Conservation (phyloP, 2,113 vertebrate genomes). For the Mobula birostris region DNA sequence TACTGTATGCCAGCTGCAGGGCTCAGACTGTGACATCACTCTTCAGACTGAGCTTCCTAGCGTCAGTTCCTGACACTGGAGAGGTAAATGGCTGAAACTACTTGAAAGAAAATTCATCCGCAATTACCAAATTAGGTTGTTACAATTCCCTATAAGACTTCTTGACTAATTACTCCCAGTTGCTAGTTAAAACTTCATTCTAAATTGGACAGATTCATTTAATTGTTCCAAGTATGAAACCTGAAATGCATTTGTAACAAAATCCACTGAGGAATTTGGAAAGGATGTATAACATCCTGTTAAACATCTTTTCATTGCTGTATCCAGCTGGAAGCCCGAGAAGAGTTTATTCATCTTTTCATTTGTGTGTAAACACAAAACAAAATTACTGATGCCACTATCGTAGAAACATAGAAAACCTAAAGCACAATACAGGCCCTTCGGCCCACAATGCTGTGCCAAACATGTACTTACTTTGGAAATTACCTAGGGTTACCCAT, state of each 20-base stretch:
- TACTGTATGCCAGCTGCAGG: neutral
- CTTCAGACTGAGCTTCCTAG: neutral
- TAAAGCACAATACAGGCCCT: no score
- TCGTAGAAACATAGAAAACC: neutral
- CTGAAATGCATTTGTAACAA: constrained; percentile 13
- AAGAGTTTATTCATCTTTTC: no score
- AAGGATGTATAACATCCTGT: neutral
- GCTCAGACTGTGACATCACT: neutral
- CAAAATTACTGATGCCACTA: neutral
- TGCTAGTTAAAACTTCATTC: neutral
- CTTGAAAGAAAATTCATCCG: neutral
- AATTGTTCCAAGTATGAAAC: neutral
- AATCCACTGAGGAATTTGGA: neutral
- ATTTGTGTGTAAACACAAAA: neutral
- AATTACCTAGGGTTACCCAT: no score
- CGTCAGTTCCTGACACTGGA: neutral
- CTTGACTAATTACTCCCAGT: constrained; percentile 12
- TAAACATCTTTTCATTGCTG: neutral
- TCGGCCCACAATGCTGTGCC: no score
- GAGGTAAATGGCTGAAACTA: neutral
- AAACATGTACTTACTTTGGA: no score
- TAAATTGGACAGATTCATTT: neutral
- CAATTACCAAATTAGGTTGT: neutral
- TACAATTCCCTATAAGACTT: neutral
- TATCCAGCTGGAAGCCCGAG: no score